Evolutionary conservation across 2,113 vertebrate species (phyloP).

Genomic region (Labeo catla): DNA sequence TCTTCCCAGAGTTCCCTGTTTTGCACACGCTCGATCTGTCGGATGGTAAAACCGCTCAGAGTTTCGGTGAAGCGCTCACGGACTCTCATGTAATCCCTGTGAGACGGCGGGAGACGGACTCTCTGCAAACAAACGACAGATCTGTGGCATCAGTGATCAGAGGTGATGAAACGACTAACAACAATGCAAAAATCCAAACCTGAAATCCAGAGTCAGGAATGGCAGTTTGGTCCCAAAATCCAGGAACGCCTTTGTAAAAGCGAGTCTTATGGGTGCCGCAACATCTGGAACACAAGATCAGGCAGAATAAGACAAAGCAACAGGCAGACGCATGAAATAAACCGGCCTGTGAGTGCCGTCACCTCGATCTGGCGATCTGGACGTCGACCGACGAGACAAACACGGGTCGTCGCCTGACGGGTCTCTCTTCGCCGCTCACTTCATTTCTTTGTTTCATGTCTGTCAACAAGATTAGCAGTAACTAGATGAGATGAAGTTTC

Average conservation of each 20-base stretch:
- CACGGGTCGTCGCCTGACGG: slow-evolving; percentile 39
- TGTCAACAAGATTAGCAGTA: slow-evolving; percentile 13
- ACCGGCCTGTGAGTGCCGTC: neutral
- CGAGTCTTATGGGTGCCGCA: neutral
- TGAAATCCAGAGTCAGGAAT: slow-evolving; percentile 52
- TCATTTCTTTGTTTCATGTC: slow-evolving; percentile 57
- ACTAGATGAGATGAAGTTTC: too few species aligned
- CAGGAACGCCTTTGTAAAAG: slow-evolving; percentile 42
- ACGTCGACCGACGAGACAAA: slow-evolving; percentile 41
- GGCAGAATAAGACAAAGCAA: neutral
- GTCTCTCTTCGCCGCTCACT: slow-evolving; percentile 20
- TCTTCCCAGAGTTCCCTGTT: slow-evolving; percentile 58
- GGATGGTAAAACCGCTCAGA: slow-evolving; percentile 42
- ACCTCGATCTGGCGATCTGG: slow-evolving; percentile 41
- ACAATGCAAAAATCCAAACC: slow-evolving; percentile 13
- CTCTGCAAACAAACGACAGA: slow-evolving; percentile 26
- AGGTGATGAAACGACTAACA: neutral
- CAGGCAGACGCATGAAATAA: neutral
- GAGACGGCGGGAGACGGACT: slow-evolving; percentile 26
- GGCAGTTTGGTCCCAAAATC: slow-evolving; percentile 49
- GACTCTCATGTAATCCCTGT: slow-evolving; percentile 49
- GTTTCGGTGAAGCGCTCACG: slow-evolving; percentile 50
- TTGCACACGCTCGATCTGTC: slow-evolving; percentile 55
- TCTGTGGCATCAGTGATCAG: neutral
- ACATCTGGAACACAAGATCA: neutral